A percentile compares a stretch with the other conserved stretches of the same genome.
Evolutionary conservation across 2,113 vertebrate genomes (phyloP).

Genomic region (Monopterus albus): DNA sequence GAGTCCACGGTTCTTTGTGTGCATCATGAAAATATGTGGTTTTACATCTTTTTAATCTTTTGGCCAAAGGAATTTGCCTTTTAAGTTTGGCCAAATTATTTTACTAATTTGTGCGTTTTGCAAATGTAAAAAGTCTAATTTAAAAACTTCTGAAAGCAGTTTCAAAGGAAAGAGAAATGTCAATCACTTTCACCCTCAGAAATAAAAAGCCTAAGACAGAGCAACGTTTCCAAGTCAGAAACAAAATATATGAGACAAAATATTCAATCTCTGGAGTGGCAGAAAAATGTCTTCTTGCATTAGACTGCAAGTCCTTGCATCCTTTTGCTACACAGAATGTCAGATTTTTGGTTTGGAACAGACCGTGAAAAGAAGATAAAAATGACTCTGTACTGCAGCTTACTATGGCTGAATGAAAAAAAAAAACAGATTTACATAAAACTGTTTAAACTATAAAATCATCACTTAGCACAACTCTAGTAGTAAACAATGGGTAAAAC

Average conservation of each 20-base stretch:
- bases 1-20: background rate
- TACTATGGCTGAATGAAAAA: too few species aligned
- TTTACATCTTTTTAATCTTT: background rate
- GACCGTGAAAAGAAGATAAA: constrained; percentile 6
- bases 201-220: constrained; percentile 13
- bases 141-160: constrained; percentile 23
- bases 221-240: constrained; percentile 24
- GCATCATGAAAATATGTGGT: background rate
- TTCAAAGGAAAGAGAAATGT: constrained; percentile 19
- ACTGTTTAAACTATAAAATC: too few species aligned
- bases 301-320: constrained; percentile 35
- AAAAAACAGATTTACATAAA: too few species aligned
- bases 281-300: constrained; percentile 26
- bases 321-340: constrained; percentile 33
- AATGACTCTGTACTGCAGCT: background rate
- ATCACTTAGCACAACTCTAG: too few species aligned
- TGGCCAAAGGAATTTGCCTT: background rate
- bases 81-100: constrained; percentile 18
- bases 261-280: constrained; percentile 45
- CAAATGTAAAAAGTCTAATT: constrained; percentile 1
- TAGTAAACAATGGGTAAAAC: too few species aligned
- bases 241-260: constrained; percentile 48
- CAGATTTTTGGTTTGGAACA: constrained; percentile 18
- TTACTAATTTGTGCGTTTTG: constrained; percentile 28
- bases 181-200: background rate